These are phyloP conservation scores for Nannobrachium achirus DNA, from an alignment of 2,113 vertebrate genomes.

Conservation along the genomic window DNA sequence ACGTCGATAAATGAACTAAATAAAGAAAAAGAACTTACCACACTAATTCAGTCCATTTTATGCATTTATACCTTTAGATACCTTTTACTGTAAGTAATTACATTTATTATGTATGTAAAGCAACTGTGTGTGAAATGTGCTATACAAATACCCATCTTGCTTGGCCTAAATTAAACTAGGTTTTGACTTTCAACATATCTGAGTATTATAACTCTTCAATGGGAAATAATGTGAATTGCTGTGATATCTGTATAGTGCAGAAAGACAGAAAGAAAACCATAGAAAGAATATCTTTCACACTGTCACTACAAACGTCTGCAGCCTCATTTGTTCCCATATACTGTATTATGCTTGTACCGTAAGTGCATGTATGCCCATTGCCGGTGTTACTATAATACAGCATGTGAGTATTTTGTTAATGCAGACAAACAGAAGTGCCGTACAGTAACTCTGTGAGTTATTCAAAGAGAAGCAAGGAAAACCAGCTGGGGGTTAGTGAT, in stretches of 20 bases:
- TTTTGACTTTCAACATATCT: no score
- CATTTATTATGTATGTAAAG: no score
- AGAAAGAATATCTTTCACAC: slow-evolving; percentile 19
- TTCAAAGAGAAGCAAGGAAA: not conserved
- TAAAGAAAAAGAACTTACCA: no score
- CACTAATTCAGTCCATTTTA: no score
- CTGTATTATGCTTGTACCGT: slow-evolving; percentile 1
- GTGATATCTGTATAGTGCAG: slow-evolving; percentile 12
- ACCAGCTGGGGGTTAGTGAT: not conserved
- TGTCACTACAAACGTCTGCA: not conserved
- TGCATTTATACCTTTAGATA: no score
- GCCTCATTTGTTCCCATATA: not conserved
- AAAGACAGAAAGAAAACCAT: slow-evolving; percentile 23
- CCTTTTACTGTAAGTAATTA: no score
- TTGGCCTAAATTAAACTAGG: no score
- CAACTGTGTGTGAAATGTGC: no score
- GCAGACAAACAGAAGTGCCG: slow-evolving; percentile 32
- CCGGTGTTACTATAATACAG: not conserved
- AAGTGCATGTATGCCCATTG: not conserved
- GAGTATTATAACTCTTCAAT: no score
- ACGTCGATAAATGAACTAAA: no score
- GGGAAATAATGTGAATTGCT: slow-evolving; percentile 12
- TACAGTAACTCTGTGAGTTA: slow-evolving; percentile 11
- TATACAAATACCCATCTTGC: no score
- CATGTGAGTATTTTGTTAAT: slow-evolving; percentile 39